Conservation (phyloP, 2,888 invertebrate species). For the Luperina nickerlii region DNA sequence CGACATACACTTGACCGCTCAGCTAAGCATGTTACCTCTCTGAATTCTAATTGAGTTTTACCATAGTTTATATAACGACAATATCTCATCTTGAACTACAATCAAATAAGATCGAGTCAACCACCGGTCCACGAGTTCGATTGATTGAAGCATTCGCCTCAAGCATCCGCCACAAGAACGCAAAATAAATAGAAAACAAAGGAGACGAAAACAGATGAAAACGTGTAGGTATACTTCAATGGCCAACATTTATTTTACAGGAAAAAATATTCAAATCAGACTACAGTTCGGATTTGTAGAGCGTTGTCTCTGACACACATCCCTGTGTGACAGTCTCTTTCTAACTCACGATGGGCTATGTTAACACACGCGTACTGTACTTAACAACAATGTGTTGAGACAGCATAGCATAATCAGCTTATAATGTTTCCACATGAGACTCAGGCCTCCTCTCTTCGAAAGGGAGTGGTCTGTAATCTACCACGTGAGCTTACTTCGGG, state of each 20-base stretch:
- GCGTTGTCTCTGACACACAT: neutral
- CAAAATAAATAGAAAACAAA: conserved; percentile 19
- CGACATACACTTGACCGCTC: too few species aligned
- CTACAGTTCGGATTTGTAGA: neutral
- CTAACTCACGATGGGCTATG: neutral
- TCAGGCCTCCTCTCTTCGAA: neutral
- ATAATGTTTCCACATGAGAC: neutral
- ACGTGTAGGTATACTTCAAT: neutral
- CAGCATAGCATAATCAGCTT: neutral
- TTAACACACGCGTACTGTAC: neutral
- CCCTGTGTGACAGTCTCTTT: neutral
- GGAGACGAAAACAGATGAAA: neutral
- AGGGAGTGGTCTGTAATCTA: neutral
- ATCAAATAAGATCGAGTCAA: neutral
- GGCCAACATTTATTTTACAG: neutral
- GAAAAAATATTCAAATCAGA: conserved; percentile 11
- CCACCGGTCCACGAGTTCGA: conserved; percentile 3
- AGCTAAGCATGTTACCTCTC: neutral
- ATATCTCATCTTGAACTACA: conserved; percentile 1
- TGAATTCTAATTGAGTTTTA: conserved; percentile 5
- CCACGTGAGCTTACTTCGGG: neutral
- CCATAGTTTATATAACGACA: neutral
- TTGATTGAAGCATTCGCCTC: conserved; percentile 7
- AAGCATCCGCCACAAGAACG: neutral
- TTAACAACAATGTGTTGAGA: neutral